Evolutionary conservation across 2,888 invertebrate genomes (phyloP), one percentile per base, ranked within the genome.

Genomic region (Mythimna impura): DNA sequence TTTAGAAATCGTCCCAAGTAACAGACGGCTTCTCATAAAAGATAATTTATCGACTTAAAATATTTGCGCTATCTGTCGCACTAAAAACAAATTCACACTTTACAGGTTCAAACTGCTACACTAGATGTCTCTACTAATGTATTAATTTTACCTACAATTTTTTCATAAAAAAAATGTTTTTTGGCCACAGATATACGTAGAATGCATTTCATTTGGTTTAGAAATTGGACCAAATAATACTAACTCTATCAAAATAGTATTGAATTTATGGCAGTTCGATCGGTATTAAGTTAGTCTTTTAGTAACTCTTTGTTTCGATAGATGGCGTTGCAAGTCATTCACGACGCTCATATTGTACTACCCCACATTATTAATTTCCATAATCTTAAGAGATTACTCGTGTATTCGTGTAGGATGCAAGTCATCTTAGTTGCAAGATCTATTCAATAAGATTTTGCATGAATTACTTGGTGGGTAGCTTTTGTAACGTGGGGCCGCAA

Each of bases 341-440:
- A 22, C 25, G 20, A 43, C 34, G 17, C 54, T 47, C 58, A 2
- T 60, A 40, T 64, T 58, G 20, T 78, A 74, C 85, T 84, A 84
- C 83, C 83, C 83, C 83, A 84, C 82, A 84, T 81, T 58, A 63
- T 67, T 60, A 78, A 69, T 69, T 86, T 81, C 58, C 73, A 77
- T 74, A 81, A 61, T 65, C 60, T 55, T 76, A 76, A 40, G 58
- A 63, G 55, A 82, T 77, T 81, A 78, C 71, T 84, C 30, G 68
- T 69, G 64, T 71, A 69, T 68, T 85, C 68, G 68, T 69, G 71
- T 73, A 65, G 69, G 67, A 66, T 80, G 66, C 65, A 80, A 69
- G 65, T 67, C 57, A 71, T 77, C 69, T 82, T 68, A 47, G 78
- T 69, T 62, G 78, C 69, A 57, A 47, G 69, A 69, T 76, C 67